A percentile compares a stretch with the other conserved stretches of the same genome.
phyloP scores from a whole-genome alignment of 2,888 invertebrate genomes.

The Pterostichus madidus region DNA sequence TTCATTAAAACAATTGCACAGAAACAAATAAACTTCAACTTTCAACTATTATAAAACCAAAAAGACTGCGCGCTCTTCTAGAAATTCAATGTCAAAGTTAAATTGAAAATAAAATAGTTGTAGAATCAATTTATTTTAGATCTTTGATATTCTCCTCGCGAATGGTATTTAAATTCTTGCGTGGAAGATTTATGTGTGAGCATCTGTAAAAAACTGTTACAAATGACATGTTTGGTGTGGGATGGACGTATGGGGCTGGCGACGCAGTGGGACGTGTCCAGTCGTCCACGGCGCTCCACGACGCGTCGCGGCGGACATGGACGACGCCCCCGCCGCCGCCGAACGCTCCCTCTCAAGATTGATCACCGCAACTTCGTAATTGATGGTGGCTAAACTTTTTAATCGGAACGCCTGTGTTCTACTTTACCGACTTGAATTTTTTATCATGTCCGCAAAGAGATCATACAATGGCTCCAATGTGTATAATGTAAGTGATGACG shows the following conservation, averaged over 20 bases:
- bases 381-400: slow-evolving; percentile 67
- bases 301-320: slow-evolving; percentile 30
- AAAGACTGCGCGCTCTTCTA: background rate
- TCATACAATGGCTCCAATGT: slow-evolving; percentile 53
- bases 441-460: slow-evolving; percentile 54
- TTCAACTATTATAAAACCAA: background rate
- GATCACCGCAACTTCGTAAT: slow-evolving; percentile 67
- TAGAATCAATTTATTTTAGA: no score
- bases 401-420: slow-evolving; percentile 66
- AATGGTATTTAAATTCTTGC: slow-evolving; percentile 37
- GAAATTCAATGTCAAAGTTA: no score
- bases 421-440: slow-evolving; percentile 66
- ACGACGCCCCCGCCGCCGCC: slow-evolving; percentile 3
- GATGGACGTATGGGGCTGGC: slow-evolving; percentile 44
- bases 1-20: slow-evolving; percentile 49
- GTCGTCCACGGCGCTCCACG: slow-evolving; percentile 49
- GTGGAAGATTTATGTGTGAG: slow-evolving; percentile 38
- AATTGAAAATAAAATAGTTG: background rate
- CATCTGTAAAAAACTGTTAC: slow-evolving; percentile 47
- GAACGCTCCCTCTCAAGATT: slow-evolving; percentile 63
- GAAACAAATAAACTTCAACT: background rate
- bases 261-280: slow-evolving; percentile 63
- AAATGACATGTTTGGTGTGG: slow-evolving; percentile 33
- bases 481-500: slow-evolving; percentile 48
- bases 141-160: background rate